Evolutionary conservation across 2,888 invertebrate species (phyloP).

Genomic region (Troides oblongomaculatus): DNA sequence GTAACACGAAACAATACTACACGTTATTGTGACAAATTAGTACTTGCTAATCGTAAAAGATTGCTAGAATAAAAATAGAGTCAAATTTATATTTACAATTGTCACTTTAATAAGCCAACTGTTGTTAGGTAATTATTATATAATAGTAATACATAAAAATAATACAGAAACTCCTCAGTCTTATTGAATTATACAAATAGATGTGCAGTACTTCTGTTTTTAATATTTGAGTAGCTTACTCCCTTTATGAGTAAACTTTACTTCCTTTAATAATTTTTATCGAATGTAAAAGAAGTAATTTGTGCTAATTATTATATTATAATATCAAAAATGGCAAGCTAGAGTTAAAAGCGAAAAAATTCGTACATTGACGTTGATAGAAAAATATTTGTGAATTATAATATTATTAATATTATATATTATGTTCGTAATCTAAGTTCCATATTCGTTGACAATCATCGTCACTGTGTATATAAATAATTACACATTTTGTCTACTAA

Average conservation of each 20-base stretch:
- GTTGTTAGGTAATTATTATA: conserved; percentile 6
- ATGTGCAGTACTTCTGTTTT: background rate
- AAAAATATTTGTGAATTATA: background rate
- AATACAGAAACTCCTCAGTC: conserved; percentile 24
- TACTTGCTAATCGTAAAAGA: background rate
- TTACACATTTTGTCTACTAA: too few relatives aligned
- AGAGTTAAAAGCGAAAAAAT: conserved; percentile 2
- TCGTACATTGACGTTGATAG: background rate
- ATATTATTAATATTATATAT: background rate
- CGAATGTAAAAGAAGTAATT: background rate
- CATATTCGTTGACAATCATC: too few relatives aligned
- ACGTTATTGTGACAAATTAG: too few relatives aligned
- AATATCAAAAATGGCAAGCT: conserved; percentile 4
- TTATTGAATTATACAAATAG: conserved; percentile 17
- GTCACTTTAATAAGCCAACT: conserved; percentile 14
- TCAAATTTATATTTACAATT: conserved; percentile 25
- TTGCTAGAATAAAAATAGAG: conserved; percentile 27
- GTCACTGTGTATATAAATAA: too few relatives aligned
- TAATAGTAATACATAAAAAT: conserved; percentile 7
- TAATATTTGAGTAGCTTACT: background rate
- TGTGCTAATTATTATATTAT: background rate
- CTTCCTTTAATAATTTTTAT: background rate
- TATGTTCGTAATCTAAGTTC: background rate
- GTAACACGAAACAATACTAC: too few relatives aligned
- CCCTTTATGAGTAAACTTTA: background rate